A percentile compares a stretch with the other conserved stretches of the same genome.
phyloP scores from a whole-genome alignment of 2,888 invertebrate species.

The Lissocephala sabroskyi region DNA sequence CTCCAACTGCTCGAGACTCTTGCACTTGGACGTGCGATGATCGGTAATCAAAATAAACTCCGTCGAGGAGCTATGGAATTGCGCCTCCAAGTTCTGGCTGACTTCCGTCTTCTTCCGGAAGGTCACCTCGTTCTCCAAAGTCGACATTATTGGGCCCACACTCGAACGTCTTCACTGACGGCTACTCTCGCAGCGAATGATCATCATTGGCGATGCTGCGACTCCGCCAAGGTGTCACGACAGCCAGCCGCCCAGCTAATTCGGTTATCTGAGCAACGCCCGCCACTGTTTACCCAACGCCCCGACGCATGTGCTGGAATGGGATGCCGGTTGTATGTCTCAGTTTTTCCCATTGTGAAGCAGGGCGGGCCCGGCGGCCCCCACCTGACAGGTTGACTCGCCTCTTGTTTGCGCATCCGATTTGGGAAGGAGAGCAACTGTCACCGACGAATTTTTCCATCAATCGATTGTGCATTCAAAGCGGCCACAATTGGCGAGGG shows the following conservation, averaged over 20 bases:
- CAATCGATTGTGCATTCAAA: slow-evolving; percentile 26
- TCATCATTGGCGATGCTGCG: slow-evolving; percentile 19
- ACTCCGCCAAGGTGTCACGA: too few relatives aligned
- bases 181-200: slow-evolving; percentile 17
- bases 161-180: not conserved
- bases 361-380: slow-evolving; percentile 13
- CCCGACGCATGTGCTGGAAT: slow-evolving; percentile 41
- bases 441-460: slow-evolving; percentile 51
- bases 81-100: slow-evolving; percentile 55
- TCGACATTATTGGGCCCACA: slow-evolving; percentile 45
- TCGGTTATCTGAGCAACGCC: slow-evolving; percentile 42
- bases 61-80: slow-evolving; percentile 61
- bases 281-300: slow-evolving; percentile 38
- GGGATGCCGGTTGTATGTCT: slow-evolving; percentile 58
- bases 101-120: slow-evolving; percentile 58
- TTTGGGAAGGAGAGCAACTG: slow-evolving; percentile 32
- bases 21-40: slow-evolving; percentile 56
- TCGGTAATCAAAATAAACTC: slow-evolving; percentile 68
- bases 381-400: slow-evolving; percentile 20
- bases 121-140: slow-evolving; percentile 52
- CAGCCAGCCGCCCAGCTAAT: slow-evolving; percentile 33
- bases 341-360: slow-evolving; percentile 22
- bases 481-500: too few relatives aligned
- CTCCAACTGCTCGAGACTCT: slow-evolving; percentile 52
- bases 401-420: slow-evolving; percentile 22